Base-by-base conservation (phyloP, 2,888 invertebrate genomes). In the Pristionchus japonicus region DNA sequence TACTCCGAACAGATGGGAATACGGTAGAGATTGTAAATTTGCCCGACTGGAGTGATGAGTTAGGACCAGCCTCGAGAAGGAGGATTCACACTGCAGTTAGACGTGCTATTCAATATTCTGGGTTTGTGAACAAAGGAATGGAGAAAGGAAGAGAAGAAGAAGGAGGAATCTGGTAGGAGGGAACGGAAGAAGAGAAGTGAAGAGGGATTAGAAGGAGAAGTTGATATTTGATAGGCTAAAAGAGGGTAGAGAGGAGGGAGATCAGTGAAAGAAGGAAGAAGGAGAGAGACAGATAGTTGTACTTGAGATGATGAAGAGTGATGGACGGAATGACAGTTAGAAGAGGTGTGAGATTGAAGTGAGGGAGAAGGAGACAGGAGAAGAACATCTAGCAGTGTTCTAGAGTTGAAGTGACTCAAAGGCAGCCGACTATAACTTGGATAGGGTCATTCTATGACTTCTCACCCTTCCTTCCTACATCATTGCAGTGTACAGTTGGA, bases 261-360 rank as follows among this genome's bases (percentile, higher is more conserved):
- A 64, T 40, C 31, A 37, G 17, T 9, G 37, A 74, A 74, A 20
- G 40, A 34, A 40, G 70, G 11, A 34, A 37, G 27, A 64, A 40
- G 20, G 40, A 27, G 31, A 40, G 82, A 31, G 82, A 82, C 31
- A 27, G 31, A 34, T 9, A 52, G 52, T 52, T 82, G 82, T 82
- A 52, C 52, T 82, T 49, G 82, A 52, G 31, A 82, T 82, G 52
- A 82, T 82, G 82, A 31, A 31, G 52, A 82, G 52, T 82, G 82
- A 82, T 49, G 27, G 52, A 82, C n/a, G 47, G 52, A 49, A 31
- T 49, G 47, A 80, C 47, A 80, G 80, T 40, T 31, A 82, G n/a
- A n/a, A n/a, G 23, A 86, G 37, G 61, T 27, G 34, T 57, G 49
- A 49, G 27, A 40, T 23, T 31, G 23, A 37, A 86, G 61, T 15